Evolutionary conservation across 2,113 vertebrate genomes (phyloP), one percentile per base, ranked within the genome.

Genomic region (Ramphastos sulfuratus): DNA sequence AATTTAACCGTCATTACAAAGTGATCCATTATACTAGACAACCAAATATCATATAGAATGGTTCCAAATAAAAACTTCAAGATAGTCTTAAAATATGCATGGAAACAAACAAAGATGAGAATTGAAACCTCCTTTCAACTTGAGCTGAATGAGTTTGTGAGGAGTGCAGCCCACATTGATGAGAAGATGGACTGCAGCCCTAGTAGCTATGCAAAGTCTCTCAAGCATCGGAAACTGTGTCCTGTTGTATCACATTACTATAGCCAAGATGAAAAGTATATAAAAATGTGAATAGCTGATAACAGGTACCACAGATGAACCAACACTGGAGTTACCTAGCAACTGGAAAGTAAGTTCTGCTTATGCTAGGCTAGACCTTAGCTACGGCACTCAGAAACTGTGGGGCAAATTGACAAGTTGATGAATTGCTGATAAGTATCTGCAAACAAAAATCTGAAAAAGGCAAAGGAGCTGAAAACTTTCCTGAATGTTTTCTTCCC

Each of bases 361-460:
- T 84, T 50, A 18, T 76, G 86, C 39, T 79, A 18, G 73, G 80
- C 55, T 90, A 54, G 58, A 78, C 64, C 24, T 75, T 39, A 24
- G 7, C 73, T 82, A 65, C 52, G 82, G 59, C 35, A 59, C 58
- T 86, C 61, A 4, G 80, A 94, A 73, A 89, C 92, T 94, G 88
- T 76, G 76, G 90, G 37, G 55, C 44, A 96, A 94, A 90, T 80
- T 90, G 89, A 86, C 82, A 95, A 84, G 18, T 35, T 93, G 86
- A 89, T 89, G 88, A 92, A 93, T 93, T 94, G 77, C 55, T 90
- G 92, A 75, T 95, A 94, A 94, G 58, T 69, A 87, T 81, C 84
- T 20, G 2, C 70, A 94, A 93, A 93, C 73, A 93, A 90, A 95
- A 91, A 81, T 50, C 82, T 77, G 74, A 70, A 94, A 92, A 85